These are phyloP conservation scores for Hyaena hyaena DNA, from an alignment of 2,113 vertebrate species.

Conservation along the genomic window DNA sequence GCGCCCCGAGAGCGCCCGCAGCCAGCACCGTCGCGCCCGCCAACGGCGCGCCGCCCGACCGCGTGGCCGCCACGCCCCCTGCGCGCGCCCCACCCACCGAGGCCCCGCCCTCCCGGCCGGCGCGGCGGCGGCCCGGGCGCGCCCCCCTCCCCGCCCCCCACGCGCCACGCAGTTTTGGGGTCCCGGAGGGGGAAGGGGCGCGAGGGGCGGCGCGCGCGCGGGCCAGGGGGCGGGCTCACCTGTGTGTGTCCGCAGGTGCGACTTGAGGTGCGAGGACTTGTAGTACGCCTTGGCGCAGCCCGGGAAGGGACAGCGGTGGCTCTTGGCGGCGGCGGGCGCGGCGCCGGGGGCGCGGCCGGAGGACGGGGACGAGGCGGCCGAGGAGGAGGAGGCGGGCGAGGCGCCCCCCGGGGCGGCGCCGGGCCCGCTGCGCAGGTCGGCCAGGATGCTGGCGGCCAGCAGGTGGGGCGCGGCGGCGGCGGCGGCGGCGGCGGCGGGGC, in stretches of 20 bases:
- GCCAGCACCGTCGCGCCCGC: neutral
- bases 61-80: constrained; percentile 77
- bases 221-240: constrained; percentile 78
- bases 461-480: constrained; percentile 88
- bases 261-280: constrained; percentile 93
- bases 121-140: constrained; percentile 85
- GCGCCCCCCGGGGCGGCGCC: constrained; percentile 59
- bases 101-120: constrained; percentile 89
- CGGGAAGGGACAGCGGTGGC: constrained; percentile 90
- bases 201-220: neutral
- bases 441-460: constrained; percentile 86
- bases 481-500: constrained; percentile 85
- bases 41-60: constrained; percentile 60
- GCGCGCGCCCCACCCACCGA: constrained; percentile 87
- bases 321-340: constrained; percentile 86
- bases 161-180: constrained; percentile 83
- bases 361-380: constrained; percentile 85
- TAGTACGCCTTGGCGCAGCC: constrained; percentile 93
- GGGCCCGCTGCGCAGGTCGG: constrained; percentile 81
- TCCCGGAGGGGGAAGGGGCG: constrained; percentile 39
- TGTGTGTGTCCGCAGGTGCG: constrained; percentile 93
- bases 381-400: constrained; percentile 76
- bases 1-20: neutral
- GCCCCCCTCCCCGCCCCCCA: constrained; percentile 77
- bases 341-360: constrained; percentile 90